These are phyloP conservation scores for Tanypteryx hageni DNA, from an alignment of 2,888 invertebrate genomes.

Conservation along the genomic window DNA sequence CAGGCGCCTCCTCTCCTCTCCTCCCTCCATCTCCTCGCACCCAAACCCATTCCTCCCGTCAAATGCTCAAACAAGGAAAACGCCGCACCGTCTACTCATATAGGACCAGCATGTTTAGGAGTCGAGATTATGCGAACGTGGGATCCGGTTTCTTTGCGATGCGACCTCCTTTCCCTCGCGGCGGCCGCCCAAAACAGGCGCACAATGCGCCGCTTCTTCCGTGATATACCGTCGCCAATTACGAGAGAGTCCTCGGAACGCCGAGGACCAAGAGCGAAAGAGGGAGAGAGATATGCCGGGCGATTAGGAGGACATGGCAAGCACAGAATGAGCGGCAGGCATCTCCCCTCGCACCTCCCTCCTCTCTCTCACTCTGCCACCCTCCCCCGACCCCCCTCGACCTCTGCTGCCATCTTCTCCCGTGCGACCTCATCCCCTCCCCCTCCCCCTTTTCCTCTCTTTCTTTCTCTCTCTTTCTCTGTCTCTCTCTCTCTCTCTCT, in stretches of 20 bases:
- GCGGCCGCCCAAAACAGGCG: neutral
- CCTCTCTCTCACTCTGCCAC: no score
- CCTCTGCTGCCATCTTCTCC: no score
- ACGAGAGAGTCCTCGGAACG: neutral
- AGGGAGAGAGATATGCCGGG: neutral
- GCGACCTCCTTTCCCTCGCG: conserved; percentile 5
- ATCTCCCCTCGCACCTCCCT: neutral
- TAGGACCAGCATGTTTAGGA: neutral
- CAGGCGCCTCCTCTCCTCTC: neutral
- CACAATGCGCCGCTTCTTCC: neutral
- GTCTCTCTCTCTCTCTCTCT: no score
- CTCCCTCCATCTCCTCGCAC: neutral
- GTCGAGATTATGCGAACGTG: neutral
- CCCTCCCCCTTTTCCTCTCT: no score
- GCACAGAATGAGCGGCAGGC: neutral
- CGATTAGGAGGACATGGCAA: conserved; percentile 6
- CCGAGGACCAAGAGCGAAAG: neutral
- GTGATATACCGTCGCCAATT: conserved; percentile 35
- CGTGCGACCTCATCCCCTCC: no score
- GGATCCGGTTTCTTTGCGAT: neutral
- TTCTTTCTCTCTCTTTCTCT: neutral
- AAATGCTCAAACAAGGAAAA: conserved; percentile 25
- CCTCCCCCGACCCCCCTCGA: no score
- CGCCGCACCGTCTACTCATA: neutral
- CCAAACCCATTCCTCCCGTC: neutral